Conservation (phyloP, 2,797 vertebrate genomes). For the Aeoliscus strigatus region DNA sequence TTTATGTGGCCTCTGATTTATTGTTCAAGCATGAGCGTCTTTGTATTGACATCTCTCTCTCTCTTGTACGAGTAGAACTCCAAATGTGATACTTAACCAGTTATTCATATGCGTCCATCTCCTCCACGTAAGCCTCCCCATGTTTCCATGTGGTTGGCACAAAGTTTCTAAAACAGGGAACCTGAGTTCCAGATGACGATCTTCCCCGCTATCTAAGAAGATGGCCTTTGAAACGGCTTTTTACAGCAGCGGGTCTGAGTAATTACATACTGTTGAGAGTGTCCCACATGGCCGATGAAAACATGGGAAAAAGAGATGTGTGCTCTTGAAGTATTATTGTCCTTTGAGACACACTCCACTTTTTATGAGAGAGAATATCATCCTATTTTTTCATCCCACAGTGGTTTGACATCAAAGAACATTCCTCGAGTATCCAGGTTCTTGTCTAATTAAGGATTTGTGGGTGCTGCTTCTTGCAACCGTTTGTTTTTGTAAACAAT, state of each 20-base stretch:
- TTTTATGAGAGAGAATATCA: background rate
- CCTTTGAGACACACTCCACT: slow-evolving; percentile 55
- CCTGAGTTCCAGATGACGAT: slow-evolving; percentile 46
- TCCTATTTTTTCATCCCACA: slow-evolving; percentile 31
- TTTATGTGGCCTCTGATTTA: too few relatives aligned
- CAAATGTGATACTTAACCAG: slow-evolving; percentile 45
- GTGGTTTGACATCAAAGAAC: slow-evolving; percentile 65
- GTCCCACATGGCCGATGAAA: slow-evolving; percentile 46
- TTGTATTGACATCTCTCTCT: background rate
- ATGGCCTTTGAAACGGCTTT: slow-evolving; percentile 52
- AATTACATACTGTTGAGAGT: slow-evolving; percentile 62
- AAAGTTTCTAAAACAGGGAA: slow-evolving; percentile 52
- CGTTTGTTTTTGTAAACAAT: slow-evolving; percentile 60
- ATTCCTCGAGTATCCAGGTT: slow-evolving; percentile 69
- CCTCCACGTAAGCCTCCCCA: slow-evolving; percentile 56
- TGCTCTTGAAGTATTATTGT: slow-evolving; percentile 65
- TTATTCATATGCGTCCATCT: slow-evolving; percentile 36
- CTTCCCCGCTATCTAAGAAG: too few relatives aligned
- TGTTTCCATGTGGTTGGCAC: slow-evolving; percentile 44
- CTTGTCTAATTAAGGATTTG: slow-evolving; percentile 67
- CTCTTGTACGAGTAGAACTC: slow-evolving; percentile 5
- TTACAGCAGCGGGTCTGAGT: slow-evolving; percentile 53
- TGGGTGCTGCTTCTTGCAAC: slow-evolving; percentile 39
- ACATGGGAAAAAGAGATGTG: slow-evolving; percentile 42
- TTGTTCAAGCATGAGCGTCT: too few relatives aligned